These are phyloP conservation scores for Spermophilus dauricus DNA, from an alignment of 2,113 vertebrate genomes.

Conservation along the genomic window DNA sequence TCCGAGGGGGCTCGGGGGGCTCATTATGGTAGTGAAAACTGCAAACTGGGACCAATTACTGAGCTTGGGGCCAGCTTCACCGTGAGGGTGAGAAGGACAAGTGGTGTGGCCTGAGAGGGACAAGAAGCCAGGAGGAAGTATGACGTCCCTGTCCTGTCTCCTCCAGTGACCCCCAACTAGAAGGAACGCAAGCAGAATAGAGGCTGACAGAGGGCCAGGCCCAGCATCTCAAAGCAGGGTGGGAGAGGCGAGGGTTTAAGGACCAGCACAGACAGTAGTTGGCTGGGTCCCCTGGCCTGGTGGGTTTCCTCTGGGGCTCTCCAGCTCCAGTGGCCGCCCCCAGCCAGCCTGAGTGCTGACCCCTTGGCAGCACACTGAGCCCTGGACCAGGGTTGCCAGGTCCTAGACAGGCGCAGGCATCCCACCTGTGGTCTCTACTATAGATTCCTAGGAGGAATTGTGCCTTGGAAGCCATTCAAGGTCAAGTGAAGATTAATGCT, in stretches of 20 bases:
- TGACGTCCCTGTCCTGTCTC: too few relatives aligned
- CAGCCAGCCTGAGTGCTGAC: neutral
- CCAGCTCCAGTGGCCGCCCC: neutral
- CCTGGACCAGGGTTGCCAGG: neutral
- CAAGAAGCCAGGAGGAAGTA: neutral
- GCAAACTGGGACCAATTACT: neutral
- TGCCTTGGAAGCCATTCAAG: neutral
- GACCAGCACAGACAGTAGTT: neutral
- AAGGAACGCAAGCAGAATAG: neutral
- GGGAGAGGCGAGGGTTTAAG: neutral
- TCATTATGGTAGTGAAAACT: neutral
- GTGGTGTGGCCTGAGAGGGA: neutral
- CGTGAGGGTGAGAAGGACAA: fast-evolving
- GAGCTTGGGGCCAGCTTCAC: neutral
- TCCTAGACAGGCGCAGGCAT: neutral
- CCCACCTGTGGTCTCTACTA: fast-evolving
- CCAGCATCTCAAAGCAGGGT: neutral
- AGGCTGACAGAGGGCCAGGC: too few relatives aligned
- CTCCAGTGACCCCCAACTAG: neutral
- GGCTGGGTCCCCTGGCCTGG: neutral
- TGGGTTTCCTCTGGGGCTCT: neutral
- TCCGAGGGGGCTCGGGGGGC: neutral
- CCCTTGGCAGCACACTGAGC: neutral
- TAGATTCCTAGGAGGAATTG: neutral
- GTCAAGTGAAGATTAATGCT: neutral